Evolutionary conservation across 2,113 vertebrate genomes (phyloP), one percentile per base, ranked within the genome.

Genomic region (Otolemur garnettii): DNA sequence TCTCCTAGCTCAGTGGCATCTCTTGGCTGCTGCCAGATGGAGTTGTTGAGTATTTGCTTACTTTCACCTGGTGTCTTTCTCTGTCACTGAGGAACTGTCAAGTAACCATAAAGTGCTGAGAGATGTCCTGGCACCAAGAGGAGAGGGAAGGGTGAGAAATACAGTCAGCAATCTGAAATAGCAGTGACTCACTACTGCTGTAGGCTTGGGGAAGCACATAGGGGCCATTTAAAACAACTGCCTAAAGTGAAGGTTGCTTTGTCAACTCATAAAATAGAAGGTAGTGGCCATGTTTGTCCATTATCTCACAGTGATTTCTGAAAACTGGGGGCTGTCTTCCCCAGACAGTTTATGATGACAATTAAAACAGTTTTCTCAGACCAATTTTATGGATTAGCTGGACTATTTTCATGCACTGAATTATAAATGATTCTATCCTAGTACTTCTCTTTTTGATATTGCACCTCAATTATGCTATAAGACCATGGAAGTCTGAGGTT

Each of bases 51-150:
- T 9, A 35, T 21, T 64, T 84, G 8, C 42, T 71, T 91, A n/a
- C 28, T 95, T 92, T 93, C 75, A 83, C 11, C 42, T 69, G 59
- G 11, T 94, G 13, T 90, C 79, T 53, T 97, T 94, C 68, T 75
- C 60, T 3, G 30, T 90, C 42, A 60, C 77, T 81, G 87, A 96
- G 24, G 22, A 91, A 59, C 42, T 86, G 79, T 42, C 21, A 69
- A 90, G 66, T 96, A 91, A 28, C 19, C 60, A 55, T 62, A 71
- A 89, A 92, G 19, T 81, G 35, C 35, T 35, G n/a, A 92, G 30
- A 18, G 33, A 84, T 45, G 57, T 13, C 55, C 55, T 78, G 60
- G 9, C 45, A 79, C 28, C 24, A 4, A 28, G 18, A 91, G 21
- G 42, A 66, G 24, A 81, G 15, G 50, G 26, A 81, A 86, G 5